phyloP scores from a whole-genome alignment of 2,888 invertebrate genomes.

The Rhimphoctona megacephalus region DNA sequence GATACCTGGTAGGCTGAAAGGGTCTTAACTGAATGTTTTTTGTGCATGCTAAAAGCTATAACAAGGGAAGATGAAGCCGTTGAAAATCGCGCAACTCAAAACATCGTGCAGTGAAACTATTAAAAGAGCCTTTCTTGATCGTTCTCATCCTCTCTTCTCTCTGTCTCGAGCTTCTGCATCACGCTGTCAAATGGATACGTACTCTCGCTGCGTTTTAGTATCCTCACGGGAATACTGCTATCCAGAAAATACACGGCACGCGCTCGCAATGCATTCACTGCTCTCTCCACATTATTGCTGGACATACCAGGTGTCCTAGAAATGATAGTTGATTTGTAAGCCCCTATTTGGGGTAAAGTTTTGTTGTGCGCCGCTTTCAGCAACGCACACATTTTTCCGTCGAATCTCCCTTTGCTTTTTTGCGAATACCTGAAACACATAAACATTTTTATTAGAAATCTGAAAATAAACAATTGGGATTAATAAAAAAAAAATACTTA shows the following conservation, averaged over 20 bases:
- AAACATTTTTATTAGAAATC: no score
- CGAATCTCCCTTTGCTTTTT: no score
- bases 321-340: neutral
- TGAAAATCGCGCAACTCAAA: slow-evolving; percentile 3
- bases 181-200: slow-evolving; percentile 53
- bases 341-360: neutral
- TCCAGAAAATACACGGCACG: slow-evolving; percentile 35
- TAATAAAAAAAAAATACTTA: no score
- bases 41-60: slow-evolving; percentile 3
- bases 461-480: no score
- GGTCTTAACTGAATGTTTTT: neutral
- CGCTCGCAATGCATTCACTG: slow-evolving; percentile 39
- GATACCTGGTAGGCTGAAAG: neutral
- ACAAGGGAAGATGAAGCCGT: slow-evolving; percentile 45
- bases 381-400: no score
- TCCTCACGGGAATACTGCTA: slow-evolving; percentile 51
- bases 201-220: slow-evolving; percentile 58
- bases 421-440: no score
- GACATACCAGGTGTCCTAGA: neutral
- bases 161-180: neutral
- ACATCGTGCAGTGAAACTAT: slow-evolving; percentile 9
- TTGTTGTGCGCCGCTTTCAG: no score
- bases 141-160: neutral
- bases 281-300: neutral
- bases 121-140: slow-evolving; percentile 34